Conservation (phyloP, 2,888 invertebrate genomes). For the Baronia brevicornis region DNA sequence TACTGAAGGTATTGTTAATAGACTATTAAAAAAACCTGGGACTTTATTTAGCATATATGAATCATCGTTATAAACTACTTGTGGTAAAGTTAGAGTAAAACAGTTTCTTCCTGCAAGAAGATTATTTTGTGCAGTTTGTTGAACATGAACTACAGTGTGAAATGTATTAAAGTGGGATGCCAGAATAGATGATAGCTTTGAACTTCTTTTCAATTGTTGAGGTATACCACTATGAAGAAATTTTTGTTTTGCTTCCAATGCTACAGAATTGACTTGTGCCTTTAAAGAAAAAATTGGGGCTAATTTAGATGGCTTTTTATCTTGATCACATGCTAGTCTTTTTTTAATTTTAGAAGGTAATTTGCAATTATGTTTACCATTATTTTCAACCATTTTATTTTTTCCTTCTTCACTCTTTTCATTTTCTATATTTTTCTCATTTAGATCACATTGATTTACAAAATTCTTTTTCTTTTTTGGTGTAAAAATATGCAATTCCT, state of each 20-base stretch:
- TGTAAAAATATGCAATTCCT: constrained; percentile 59
- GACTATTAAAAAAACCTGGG: constrained; percentile 25
- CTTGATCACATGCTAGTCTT: neutral
- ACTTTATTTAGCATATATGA: neutral
- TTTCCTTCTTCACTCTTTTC: neutral
- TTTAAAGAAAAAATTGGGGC: constrained; percentile 83
- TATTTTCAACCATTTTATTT: neutral
- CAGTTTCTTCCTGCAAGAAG: neutral
- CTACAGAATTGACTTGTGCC: constrained; percentile 72
- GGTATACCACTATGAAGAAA: constrained; percentile 85
- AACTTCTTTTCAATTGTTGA: constrained; percentile 75
- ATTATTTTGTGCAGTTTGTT: constrained; percentile 48
- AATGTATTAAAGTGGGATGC: constrained; percentile 65
- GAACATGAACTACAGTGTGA: constrained; percentile 79
- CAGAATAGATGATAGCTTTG: constrained; percentile 59
- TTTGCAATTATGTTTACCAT: neutral
- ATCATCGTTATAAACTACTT: constrained; percentile 17
- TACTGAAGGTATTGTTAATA: constrained; percentile 23
- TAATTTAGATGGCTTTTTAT: constrained; percentile 55
- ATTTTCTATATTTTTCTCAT: neutral
- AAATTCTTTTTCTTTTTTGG: constrained; percentile 50
- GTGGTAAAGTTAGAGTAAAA: constrained; percentile 7
- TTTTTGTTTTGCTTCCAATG: constrained; percentile 78
- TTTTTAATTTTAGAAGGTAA: neutral
- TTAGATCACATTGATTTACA: constrained; percentile 1